Evolutionary conservation across 2,888 invertebrate species (phyloP), one percentile per base, ranked within the genome.

Genomic region (Priocnemis perturbator): DNA sequence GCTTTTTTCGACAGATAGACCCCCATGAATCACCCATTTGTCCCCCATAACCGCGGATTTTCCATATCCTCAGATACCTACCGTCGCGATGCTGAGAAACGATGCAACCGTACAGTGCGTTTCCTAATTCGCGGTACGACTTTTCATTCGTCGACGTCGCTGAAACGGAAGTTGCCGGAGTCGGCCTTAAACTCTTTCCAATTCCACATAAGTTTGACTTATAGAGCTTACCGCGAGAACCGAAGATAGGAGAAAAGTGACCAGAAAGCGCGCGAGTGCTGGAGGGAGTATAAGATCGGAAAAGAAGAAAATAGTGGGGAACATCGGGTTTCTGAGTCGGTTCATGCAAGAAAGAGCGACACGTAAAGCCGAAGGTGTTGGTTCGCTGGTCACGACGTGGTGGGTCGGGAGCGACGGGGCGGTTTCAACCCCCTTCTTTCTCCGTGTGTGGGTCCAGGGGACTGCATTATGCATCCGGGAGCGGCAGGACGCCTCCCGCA

Each of bases 401-500:
- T 60, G 63, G 56, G 60, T 64, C 65, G 73, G 69, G 60, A 67
- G 71, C 65, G 55, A 44, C 7, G 57, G 21, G 19, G 44, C 23
- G 63, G 68, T 64, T 60, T 50, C 26, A 15, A 5, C 21, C 45
- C 60, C 5, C 60, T 23, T 23, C 60, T 7, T 53, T 17, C 58
- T 55, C 37, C 37, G n/a, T 76, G 79, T 71, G 74, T 76, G 76
- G 70, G 73, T 76, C 74, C 74, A 76, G 77, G 83, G 77, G 81
- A 83, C 81, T 87, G 83, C 86, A 87, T 87, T 86, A 87, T 87
- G 86, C 86, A 87, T 86, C 82, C 78, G 72, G 76, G 80, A 83
- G 79, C 79, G 77, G 77, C 76, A 69, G 64, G 69, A 59, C 62
- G 52, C 61, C 60, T 69, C 50, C 55, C 58, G 67, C 44, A 56